These are phyloP conservation scores for Antechinus stuartii DNA, from an alignment of 2,113 vertebrate species.

Conservation along the genomic window DNA sequence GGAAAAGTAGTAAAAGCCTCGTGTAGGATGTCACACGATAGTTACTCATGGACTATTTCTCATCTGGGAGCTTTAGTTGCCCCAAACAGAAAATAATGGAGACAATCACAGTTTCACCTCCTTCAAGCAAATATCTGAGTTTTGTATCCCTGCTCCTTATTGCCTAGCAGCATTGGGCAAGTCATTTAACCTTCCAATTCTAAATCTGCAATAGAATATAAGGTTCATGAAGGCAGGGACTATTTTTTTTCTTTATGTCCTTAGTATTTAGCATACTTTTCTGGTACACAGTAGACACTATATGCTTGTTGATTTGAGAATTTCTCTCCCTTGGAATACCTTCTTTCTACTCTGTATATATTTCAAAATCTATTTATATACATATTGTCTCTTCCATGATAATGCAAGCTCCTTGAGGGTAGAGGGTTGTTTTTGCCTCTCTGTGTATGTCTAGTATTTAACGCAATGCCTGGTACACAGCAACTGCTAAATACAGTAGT, in stretches of 20 bases:
- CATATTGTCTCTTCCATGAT: not conserved
- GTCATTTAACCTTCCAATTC: not conserved
- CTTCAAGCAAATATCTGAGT: not conserved
- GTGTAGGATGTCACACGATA: not conserved
- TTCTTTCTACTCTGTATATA: not conserved
- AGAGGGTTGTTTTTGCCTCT: not conserved
- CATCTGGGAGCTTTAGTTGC: not conserved
- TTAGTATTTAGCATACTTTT: not conserved
- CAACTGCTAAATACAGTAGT: not conserved
- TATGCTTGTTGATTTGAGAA: not conserved
- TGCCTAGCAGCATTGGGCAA: not conserved
- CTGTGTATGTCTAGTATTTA: not conserved
- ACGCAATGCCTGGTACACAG: not conserved
- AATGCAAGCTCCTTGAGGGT: not conserved
- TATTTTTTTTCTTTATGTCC: not conserved
- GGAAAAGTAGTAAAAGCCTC: not conserved
- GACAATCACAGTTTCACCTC: not conserved
- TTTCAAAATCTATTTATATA: not conserved
- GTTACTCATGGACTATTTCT: not conserved
- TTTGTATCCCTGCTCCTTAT: not conserved
- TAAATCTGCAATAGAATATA: not conserved
- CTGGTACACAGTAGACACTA: not conserved
- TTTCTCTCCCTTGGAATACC: not conserved
- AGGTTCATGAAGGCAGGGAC: not conserved
- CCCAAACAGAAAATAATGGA: not conserved